Percentiles rank a stretch among this genome's conserved stretches.
Conservation (phyloP, 2,888 invertebrate species). For the Drosophila subquinaria region DNA sequence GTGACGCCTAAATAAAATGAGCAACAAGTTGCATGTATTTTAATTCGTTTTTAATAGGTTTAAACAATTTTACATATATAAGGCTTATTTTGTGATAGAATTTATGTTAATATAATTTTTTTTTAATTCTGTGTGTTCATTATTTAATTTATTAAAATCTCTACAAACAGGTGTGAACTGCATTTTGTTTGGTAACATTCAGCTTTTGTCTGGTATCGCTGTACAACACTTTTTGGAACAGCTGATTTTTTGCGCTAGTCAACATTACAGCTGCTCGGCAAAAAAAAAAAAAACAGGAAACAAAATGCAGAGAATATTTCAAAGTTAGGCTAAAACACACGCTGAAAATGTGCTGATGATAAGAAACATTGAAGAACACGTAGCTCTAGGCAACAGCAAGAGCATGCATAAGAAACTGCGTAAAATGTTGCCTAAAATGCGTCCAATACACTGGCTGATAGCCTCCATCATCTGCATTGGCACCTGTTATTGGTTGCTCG, state of each 20-base stretch:
- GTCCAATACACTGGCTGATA: slow-evolving; percentile 80
- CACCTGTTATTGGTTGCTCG: slow-evolving; percentile 82
- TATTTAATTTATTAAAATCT: neutral
- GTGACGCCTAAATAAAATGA: neutral
- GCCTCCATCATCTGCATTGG: slow-evolving; percentile 74
- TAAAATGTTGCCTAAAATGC: slow-evolving; percentile 83
- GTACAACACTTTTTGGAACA: slow-evolving; percentile 17
- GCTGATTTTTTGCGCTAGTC: slow-evolving; percentile 43
- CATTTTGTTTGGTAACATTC: neutral
- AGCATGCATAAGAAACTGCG: slow-evolving; percentile 73
- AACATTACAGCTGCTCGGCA: slow-evolving; percentile 34
- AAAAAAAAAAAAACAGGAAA: slow-evolving; percentile 2
- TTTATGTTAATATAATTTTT: neutral
- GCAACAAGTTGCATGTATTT: neutral
- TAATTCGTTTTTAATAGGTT: neutral
- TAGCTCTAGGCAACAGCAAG: slow-evolving; percentile 2
- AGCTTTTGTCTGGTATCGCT: slow-evolving; percentile 8
- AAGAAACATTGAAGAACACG: slow-evolving; percentile 19
- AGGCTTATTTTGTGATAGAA: neutral
- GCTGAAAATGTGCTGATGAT: slow-evolving; percentile 38
- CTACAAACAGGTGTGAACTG: neutral
- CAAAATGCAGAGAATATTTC: slow-evolving; percentile 35
- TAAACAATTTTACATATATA: neutral
- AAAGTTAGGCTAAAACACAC: slow-evolving; percentile 28
- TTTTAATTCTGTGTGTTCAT: no score